These are phyloP conservation scores for Cephus spinipes DNA, from an alignment of 2,888 invertebrate species.

Conservation along the genomic window DNA sequence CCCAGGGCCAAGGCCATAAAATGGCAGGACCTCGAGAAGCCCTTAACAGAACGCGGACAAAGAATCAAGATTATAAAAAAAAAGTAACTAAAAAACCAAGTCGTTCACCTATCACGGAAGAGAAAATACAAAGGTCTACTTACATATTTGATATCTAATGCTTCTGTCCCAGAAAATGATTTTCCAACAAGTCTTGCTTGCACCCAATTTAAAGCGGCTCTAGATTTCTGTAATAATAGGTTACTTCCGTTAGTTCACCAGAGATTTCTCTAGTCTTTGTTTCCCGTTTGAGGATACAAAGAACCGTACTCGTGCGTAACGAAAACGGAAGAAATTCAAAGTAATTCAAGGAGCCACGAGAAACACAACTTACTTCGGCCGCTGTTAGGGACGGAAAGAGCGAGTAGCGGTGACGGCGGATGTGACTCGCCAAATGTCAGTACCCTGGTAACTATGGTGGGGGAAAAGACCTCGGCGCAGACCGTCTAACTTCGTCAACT, in stretches of 20 bases:
- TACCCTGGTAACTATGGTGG: constrained; percentile 1
- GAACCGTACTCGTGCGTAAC: constrained; percentile 6
- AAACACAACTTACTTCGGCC: constrained; percentile 52
- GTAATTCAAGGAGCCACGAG: neutral
- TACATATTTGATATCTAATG: constrained; percentile 46
- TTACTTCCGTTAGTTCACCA: neutral
- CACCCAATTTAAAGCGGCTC: constrained; percentile 30
- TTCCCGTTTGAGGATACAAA: neutral
- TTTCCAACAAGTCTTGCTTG: constrained; percentile 10
- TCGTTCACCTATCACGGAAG: neutral
- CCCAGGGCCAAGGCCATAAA: constrained; percentile 25
- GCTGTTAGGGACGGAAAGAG: constrained; percentile 58
- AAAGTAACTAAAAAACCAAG: neutral
- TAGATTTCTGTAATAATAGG: constrained; percentile 45
- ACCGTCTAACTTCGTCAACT: neutral
- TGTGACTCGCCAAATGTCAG: constrained; percentile 29
- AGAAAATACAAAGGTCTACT: constrained; percentile 33
- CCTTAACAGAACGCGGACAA: neutral
- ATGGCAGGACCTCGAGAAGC: neutral
- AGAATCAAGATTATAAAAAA: neutral
- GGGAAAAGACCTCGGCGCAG: constrained; percentile 25
- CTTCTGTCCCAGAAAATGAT: constrained; percentile 42
- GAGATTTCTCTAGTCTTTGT: neutral
- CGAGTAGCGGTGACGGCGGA: constrained; percentile 42
- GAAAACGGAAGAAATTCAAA: constrained; percentile 10